phyloP scores from a whole-genome alignment of 2,888 invertebrate species.

The Danaus chrysippus region DNA sequence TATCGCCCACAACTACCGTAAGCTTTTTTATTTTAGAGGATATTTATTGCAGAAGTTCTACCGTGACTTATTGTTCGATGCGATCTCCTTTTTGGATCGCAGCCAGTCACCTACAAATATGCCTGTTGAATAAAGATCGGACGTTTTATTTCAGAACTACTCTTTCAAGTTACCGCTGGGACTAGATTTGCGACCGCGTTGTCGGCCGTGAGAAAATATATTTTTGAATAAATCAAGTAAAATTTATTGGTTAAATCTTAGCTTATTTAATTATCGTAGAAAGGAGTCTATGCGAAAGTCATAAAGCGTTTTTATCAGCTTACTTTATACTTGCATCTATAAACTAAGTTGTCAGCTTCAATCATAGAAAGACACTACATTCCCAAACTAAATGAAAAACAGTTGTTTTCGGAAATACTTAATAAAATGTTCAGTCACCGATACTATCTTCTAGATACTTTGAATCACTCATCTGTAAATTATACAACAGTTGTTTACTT shows the following conservation, averaged over 20 bases:
- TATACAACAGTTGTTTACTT: constrained; percentile 25
- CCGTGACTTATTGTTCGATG: constrained; percentile 12
- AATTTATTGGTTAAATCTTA: no score
- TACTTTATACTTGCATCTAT: no score
- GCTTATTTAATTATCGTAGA: no score
- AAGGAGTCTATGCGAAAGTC: no score
- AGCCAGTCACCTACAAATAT: constrained; percentile 22
- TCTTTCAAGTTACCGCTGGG: constrained; percentile 16
- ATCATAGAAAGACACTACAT: background rate
- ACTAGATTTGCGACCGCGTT: constrained; percentile 24
- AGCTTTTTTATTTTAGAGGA: constrained; percentile 1
- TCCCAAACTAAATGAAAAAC: background rate
- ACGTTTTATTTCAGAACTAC: constrained; percentile 14
- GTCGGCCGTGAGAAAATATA: constrained; percentile 16
- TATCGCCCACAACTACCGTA: background rate
- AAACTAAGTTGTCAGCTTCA: no score
- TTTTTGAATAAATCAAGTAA: background rate
- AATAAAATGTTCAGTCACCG: constrained; percentile 24
- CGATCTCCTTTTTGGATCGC: constrained; percentile 18
- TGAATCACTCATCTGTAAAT: constrained; percentile 27
- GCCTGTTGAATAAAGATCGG: constrained; percentile 25
- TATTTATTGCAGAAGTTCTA: background rate
- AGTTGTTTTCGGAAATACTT: constrained; percentile 27
- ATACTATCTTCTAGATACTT: constrained; percentile 22
- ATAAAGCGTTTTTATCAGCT: no score